Evolutionary conservation across 2,888 invertebrate species (phyloP), one percentile per base, ranked within the genome.

Genomic region (Drosophila putrida): DNA sequence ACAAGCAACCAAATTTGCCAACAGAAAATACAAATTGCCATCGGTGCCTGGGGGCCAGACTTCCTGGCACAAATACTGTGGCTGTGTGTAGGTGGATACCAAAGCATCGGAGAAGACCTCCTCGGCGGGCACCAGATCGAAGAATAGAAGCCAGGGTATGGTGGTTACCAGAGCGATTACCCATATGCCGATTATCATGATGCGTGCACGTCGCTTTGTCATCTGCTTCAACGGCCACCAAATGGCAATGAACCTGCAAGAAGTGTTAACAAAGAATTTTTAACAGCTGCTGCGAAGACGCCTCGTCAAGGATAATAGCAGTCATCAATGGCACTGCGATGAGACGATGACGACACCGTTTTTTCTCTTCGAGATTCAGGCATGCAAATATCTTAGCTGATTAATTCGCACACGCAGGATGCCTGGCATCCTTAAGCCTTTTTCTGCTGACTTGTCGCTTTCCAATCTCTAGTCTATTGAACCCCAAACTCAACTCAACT

Each of bases 201-300:
- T 93, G 58, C 97, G 94, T 9, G 98, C 97, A 15, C 97, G 95
- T 60, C 96, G 94, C 90, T 97, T 97, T 49, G 98, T 97, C 93
- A 98, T 97, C 92, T 98, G 97, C 90, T 97, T 97, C 87, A 98
- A 93, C 2, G 98, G 97, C 96, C 97, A 98, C 96, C 98, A 98
- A 88, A 98, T 98, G 47, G 98, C 98, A 81, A 98, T 94, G 92
- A 98, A 98, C 94, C 98, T 98, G 95, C 15, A 95, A 95, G 57
- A 70, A 70, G 64, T 64, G 55, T 55, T 75, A 74, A 82, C 88
- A 89, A 83, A 86, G 87, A 71, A 58, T 64, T 73, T 71, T 71
- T 44, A 78, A 57, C 75, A 75, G 62, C 69, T 70, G 62, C 62
- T 62, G 39, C 55, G 64, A 46, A 57, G 65, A 41, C 49, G 67